Conservation (phyloP, 2,888 invertebrate species). For the Plagodis dolabraria region DNA sequence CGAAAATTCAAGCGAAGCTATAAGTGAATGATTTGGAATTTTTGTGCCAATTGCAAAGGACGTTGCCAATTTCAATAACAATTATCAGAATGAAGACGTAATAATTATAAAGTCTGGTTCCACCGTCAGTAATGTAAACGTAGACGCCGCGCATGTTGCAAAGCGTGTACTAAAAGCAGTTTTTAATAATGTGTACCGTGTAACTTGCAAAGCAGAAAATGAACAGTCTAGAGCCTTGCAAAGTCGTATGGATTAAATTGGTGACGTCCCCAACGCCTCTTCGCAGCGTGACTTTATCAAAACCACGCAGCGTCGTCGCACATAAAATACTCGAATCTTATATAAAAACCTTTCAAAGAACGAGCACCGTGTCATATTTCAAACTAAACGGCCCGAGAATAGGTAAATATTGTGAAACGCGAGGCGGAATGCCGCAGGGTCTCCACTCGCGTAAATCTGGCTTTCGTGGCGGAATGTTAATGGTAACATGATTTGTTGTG, state of each 20-base stretch:
- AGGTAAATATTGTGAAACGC: constrained; percentile 25
- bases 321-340: constrained; percentile 10
- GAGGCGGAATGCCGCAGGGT: constrained; percentile 9
- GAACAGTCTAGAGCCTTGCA: no score
- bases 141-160: no score
- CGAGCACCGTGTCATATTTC: constrained; percentile 23
- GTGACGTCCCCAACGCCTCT: background rate
- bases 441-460: constrained; percentile 13
- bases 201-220: no score
- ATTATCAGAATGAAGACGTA: no score
- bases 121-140: no score
- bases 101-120: no score
- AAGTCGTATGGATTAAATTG: background rate
- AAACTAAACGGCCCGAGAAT: constrained; percentile 22
- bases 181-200: no score
- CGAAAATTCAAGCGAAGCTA: no score
- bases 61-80: no score
- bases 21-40: no score
- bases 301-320: constrained; percentile 9
- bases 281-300: constrained; percentile 5
- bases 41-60: no score
- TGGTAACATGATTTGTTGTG: constrained; percentile 21
- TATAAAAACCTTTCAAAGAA: constrained; percentile 20
- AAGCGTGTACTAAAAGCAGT: no score
- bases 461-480: constrained; percentile 23